phyloP scores from a whole-genome alignment of 2,113 vertebrate genomes.

The Ginglymostoma cirratum region DNA sequence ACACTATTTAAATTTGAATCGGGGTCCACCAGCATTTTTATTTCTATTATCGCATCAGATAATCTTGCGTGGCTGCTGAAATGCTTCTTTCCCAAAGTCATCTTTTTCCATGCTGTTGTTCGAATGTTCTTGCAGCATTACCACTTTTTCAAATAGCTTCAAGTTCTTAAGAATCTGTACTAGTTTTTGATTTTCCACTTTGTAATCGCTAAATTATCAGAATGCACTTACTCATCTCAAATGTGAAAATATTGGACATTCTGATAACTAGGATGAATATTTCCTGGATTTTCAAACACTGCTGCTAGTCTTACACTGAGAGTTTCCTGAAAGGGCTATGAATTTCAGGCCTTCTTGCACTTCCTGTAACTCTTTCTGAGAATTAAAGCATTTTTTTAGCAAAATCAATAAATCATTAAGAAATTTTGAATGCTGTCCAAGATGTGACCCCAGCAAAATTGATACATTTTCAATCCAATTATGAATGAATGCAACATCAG shows the following conservation, averaged over 20 bases:
- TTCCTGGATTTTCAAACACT: not conserved
- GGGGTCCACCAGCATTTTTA: not conserved
- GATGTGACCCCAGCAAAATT: not conserved
- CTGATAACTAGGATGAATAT: not conserved
- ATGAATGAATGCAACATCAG: not conserved
- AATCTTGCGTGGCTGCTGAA: not conserved
- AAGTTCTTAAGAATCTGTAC: not conserved
- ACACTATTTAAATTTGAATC: not conserved
- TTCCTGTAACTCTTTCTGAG: not conserved
- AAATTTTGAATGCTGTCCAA: not conserved
- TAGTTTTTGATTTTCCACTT: not conserved
- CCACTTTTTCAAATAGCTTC: not conserved
- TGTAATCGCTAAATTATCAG: not conserved
- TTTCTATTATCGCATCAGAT: not conserved
- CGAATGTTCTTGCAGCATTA: not conserved
- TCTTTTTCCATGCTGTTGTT: not conserved
- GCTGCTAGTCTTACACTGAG: not conserved
- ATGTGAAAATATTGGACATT: not conserved
- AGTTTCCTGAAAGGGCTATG: not conserved
- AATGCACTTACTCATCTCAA: not conserved
- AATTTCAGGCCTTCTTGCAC: not conserved
- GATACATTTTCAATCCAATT: not conserved
- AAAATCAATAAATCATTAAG: conserved; percentile 22
- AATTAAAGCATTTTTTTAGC: not conserved
- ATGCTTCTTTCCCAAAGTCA: not conserved